These are phyloP conservation scores for Smutsia gigantea DNA, from an alignment of 2,797 vertebrate genomes.

Conservation along the genomic window DNA sequence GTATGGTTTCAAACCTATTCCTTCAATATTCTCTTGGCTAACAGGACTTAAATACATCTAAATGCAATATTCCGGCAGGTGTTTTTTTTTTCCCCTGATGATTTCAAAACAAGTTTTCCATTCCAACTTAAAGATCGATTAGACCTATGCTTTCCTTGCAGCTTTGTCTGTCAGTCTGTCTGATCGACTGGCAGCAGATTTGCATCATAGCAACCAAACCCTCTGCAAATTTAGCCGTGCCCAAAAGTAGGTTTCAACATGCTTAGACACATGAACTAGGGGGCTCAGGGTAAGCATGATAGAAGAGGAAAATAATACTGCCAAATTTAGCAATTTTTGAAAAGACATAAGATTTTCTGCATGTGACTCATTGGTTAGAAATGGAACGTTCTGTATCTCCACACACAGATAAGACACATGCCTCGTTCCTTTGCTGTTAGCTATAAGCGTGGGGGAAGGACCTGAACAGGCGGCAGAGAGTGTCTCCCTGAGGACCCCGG, in stretches of 20 bases:
- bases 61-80: conserved; percentile 78
- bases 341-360: not conserved
- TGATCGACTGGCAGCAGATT: conserved; percentile 50
- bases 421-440: not conserved
- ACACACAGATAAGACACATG: fast-evolving
- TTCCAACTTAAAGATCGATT: conserved; percentile 79
- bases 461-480: not conserved
- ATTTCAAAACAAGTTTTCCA: conserved; percentile 83
- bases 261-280: not conserved
- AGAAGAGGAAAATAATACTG: not conserved
- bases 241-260: not conserved
- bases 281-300: not conserved
- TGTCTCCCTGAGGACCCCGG: not conserved
- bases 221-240: conserved; percentile 63
- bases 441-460: fast-evolving
- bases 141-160: conserved; percentile 69
- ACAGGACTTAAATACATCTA: conserved; percentile 77
- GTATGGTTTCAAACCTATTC: conserved; percentile 79
- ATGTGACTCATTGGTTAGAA: not conserved
- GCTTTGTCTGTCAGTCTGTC: conserved; percentile 67
- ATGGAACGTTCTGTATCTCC: fast-evolving
- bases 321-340: not conserved
- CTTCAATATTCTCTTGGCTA: conserved; percentile 77
- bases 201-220: conserved; percentile 44
- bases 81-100: conserved; percentile 83